A percentile compares a stretch with the other conserved stretches of the same genome.
Evolutionary conservation across 2,888 invertebrate species (phyloP).

Genomic region (Phengaris arion): DNA sequence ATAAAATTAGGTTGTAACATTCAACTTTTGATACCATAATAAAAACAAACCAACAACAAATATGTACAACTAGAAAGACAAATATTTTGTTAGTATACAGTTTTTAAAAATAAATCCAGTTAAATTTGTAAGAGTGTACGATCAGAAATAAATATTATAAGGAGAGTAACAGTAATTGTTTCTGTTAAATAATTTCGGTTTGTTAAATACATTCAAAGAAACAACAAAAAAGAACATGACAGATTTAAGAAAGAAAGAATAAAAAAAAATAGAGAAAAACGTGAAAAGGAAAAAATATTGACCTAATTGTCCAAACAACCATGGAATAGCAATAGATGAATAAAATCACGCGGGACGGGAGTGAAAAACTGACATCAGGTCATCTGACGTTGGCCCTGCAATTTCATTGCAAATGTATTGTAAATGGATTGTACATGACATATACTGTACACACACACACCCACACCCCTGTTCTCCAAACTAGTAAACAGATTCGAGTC

Average conservation of each 20-base stretch:
- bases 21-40: neutral
- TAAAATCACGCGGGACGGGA: constrained; percentile 13
- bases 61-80: neutral
- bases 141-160: neutral
- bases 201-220: neutral
- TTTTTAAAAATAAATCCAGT: neutral
- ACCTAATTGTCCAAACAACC: neutral
- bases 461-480: neutral
- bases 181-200: too few relatives aligned
- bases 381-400: constrained; percentile 28
- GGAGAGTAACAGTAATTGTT: too few relatives aligned
- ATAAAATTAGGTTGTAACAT: constrained; percentile 8
- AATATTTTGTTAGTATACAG: neutral
- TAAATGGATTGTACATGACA: neutral
- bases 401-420: constrained; percentile 21
- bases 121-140: neutral
- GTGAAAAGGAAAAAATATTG: neutral
- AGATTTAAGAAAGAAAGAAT: neutral
- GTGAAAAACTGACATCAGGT: constrained; percentile 24
- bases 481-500: constrained; percentile 18
- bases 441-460: neutral
- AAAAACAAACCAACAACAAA: neutral
- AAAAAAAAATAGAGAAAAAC: neutral
- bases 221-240: neutral
- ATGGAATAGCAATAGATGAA: constrained; percentile 6